A percentile compares a stretch with the other conserved stretches of the same genome.
phyloP scores from a whole-genome alignment of 2,888 invertebrate genomes.

The Masnerella sp. region DNA sequence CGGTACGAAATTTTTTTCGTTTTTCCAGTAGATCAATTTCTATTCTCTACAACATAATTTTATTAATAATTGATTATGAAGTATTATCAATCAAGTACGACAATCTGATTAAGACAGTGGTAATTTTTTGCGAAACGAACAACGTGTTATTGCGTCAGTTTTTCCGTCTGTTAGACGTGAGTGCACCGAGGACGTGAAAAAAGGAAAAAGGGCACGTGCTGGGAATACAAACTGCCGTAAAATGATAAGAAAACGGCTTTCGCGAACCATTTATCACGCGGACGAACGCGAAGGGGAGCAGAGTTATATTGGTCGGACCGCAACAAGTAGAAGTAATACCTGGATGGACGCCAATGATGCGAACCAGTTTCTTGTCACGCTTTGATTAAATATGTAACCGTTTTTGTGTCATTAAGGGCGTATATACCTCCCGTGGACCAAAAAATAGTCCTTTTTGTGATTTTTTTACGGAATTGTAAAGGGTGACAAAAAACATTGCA shows the following conservation, averaged over 20 bases:
- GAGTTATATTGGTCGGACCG: conserved; percentile 58
- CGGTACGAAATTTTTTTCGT: too few relatives aligned
- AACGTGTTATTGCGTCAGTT: conserved; percentile 11
- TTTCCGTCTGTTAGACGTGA: too few relatives aligned
- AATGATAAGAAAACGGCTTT: conserved; percentile 26
- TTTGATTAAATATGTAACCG: conserved; percentile 39
- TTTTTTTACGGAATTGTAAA: too few relatives aligned
- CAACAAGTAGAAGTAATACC: conserved; percentile 66
- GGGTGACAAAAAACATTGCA: too few relatives aligned
- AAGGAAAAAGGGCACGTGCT: conserved; percentile 8
- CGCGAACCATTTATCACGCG: conserved; percentile 36
- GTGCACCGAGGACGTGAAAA: conserved; percentile 20
- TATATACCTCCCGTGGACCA: neutral
- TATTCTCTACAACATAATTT: too few relatives aligned
- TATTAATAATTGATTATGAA: too few relatives aligned
- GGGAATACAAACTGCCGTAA: conserved; percentile 20
- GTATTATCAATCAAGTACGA: too few relatives aligned
- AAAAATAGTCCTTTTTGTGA: too few relatives aligned
- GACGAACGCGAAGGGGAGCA: conserved; percentile 38
- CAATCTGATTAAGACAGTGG: too few relatives aligned
- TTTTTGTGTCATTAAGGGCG: too few relatives aligned
- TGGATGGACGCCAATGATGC: conserved; percentile 47
- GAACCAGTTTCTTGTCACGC: conserved; percentile 37
- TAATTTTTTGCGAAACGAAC: too few relatives aligned
- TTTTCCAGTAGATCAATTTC: too few relatives aligned